phyloP scores from a whole-genome alignment of 2,888 invertebrate species.

The Cosmia pyralina region DNA sequence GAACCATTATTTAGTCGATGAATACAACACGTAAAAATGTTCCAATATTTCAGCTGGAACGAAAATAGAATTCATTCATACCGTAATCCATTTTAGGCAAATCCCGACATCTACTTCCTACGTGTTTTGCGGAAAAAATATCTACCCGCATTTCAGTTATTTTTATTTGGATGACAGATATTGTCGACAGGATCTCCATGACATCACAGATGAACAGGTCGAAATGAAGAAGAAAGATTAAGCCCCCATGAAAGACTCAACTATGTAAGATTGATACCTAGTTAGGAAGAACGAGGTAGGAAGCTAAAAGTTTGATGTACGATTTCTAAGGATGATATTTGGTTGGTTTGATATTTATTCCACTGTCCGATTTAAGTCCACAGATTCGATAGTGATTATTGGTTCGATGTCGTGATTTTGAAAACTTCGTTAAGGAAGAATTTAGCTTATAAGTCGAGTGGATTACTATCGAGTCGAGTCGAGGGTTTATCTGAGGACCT shows the following conservation, averaged over 20 bases:
- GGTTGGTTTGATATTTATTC: background rate
- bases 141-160: background rate
- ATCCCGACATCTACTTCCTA: background rate
- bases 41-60: slow-evolving; percentile 16
- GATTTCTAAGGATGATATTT: background rate
- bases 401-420: no score
- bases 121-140: slow-evolving; percentile 1
- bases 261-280: background rate
- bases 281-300: background rate
- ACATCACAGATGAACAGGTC: background rate
- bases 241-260: background rate
- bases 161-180: background rate
- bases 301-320: background rate
- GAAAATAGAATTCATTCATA: slow-evolving; percentile 19
- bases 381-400: background rate
- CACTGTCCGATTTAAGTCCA: no score
- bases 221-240: background rate
- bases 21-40: background rate
- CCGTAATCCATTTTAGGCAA: slow-evolving; percentile 28
- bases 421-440: no score
- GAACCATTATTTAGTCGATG: slow-evolving; percentile 4
- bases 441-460: no score
- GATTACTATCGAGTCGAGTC: no score
- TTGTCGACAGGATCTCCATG: background rate
- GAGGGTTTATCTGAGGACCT: no score